Percentiles rank a stretch among this genome's conserved stretches.
phyloP scores from a whole-genome alignment of 64 coral and sea anemone species.

The Stylophora pistillata region DNA sequence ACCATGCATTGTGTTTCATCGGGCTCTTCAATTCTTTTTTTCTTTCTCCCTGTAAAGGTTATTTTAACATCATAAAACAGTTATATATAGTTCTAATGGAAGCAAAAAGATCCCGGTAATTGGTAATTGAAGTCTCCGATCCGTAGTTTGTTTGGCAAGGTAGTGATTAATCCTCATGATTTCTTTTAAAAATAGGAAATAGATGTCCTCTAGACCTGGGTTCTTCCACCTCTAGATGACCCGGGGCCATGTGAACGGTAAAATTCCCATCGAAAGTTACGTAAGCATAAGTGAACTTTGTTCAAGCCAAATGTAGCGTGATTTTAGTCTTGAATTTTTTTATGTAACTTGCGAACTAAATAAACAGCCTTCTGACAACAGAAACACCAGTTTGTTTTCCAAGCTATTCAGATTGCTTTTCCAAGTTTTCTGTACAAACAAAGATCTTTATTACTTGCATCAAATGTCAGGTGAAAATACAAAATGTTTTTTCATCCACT shows the following conservation, averaged over 20 bases:
- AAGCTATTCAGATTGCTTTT: not conserved
- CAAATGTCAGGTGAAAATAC: not conserved
- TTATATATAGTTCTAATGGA: too few relatives aligned
- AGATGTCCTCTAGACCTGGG: too few relatives aligned
- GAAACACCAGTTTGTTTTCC: slow-evolving; percentile 8
- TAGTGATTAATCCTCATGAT: too few relatives aligned
- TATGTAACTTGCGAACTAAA: not conserved
- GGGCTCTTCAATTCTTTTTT: too few relatives aligned
- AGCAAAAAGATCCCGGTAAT: too few relatives aligned
- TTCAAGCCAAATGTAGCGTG: not conserved
- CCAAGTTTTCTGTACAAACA: not conserved
- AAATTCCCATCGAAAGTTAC: not conserved
- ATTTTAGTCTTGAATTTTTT: not conserved
- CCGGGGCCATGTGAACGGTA: not conserved
- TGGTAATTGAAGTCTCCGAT: too few relatives aligned
- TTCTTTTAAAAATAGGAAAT: too few relatives aligned
- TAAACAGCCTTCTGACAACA: slow-evolving; percentile 11
- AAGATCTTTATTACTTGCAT: not conserved
- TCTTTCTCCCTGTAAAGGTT: too few relatives aligned
- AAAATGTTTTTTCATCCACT: not conserved
- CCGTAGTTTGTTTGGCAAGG: too few relatives aligned
- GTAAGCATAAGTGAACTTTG: not conserved
- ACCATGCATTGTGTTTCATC: too few relatives aligned
- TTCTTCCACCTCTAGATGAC: too few relatives aligned
- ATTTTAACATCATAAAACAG: too few relatives aligned